Evolutionary conservation across 2,888 invertebrate genomes (phyloP).

Genomic region (Hypolimnas misippus): DNA sequence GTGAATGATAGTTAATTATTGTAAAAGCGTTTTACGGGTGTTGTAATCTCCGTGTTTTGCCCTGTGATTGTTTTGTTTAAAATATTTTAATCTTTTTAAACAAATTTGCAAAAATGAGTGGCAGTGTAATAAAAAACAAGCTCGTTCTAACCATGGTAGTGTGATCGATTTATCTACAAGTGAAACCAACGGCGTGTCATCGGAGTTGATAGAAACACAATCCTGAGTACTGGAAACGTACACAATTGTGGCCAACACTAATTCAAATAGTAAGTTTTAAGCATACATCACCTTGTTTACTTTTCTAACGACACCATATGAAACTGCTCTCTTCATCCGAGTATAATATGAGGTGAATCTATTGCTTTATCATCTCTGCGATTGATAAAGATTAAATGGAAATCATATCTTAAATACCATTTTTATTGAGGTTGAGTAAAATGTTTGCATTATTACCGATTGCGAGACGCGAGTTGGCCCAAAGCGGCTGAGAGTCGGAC

Average conservation of each 20-base stretch:
- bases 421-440: constrained; percentile 51
- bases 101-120: constrained; percentile 67
- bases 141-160: constrained; percentile 57
- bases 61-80: constrained; percentile 79
- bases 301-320: neutral
- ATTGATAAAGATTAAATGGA: neutral
- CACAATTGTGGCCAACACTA: constrained; percentile 78
- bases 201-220: constrained; percentile 64
- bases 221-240: constrained; percentile 73
- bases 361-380: neutral
- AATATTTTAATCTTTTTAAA: constrained; percentile 66
- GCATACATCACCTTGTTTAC: constrained; percentile 24
- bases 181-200: constrained; percentile 68
- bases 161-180: constrained; percentile 68
- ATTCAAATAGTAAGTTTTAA: constrained; percentile 78
- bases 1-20: constrained; percentile 81
- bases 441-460: constrained; percentile 55
- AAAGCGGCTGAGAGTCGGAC: constrained; percentile 61
- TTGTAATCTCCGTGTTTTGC: constrained; percentile 73
- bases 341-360: neutral
- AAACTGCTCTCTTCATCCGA: neutral
- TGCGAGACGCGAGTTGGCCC: constrained; percentile 50
- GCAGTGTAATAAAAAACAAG: constrained; percentile 66
- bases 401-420: constrained; percentile 7
- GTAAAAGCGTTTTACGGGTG: constrained; percentile 68